A percentile compares a stretch with the other conserved stretches of the same genome.
Evolutionary conservation across 2,797 vertebrate genomes (phyloP).

Genomic region (Acanthopagrus latus): DNA sequence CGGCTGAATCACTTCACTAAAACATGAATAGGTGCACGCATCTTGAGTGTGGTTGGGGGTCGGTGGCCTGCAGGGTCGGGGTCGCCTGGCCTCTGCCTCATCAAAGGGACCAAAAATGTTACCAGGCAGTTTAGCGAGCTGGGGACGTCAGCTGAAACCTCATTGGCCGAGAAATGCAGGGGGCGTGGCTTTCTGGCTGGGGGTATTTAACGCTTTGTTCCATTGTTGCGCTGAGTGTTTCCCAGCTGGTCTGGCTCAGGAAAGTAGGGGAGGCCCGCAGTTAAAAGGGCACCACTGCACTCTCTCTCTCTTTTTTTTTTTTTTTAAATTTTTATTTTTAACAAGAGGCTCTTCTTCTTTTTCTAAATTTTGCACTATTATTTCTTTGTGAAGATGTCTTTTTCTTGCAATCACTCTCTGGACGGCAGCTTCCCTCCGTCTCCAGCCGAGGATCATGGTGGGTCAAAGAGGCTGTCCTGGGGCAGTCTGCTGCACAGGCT

Average conservation of each 20-base stretch:
- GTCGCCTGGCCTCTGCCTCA: slow-evolving; percentile 5
- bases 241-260: slow-evolving; percentile 66
- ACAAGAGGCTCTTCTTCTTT: neutral
- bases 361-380: neutral
- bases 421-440: slow-evolving; percentile 78
- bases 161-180: slow-evolving; percentile 65
- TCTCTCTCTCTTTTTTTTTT: no score
- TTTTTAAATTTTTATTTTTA: neutral
- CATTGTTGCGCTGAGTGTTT: slow-evolving; percentile 68
- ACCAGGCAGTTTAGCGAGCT: slow-evolving; percentile 60
- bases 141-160: slow-evolving; percentile 62
- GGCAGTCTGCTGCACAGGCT: slow-evolving; percentile 83
- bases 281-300: slow-evolving; percentile 32
- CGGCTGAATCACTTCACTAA: no score
- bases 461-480: slow-evolving; percentile 83
- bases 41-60: neutral
- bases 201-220: slow-evolving; percentile 77
- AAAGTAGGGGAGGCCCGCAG: neutral
- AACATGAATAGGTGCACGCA: no score
- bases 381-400: slow-evolving; percentile 62
- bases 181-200: slow-evolving; percentile 48
- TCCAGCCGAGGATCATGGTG: slow-evolving; percentile 68
- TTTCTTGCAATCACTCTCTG: slow-evolving; percentile 61
- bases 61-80: neutral
- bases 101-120: slow-evolving; percentile 52